Base-by-base conservation (phyloP, 2,888 invertebrate species). In the Diloba caeruleocephala region DNA sequence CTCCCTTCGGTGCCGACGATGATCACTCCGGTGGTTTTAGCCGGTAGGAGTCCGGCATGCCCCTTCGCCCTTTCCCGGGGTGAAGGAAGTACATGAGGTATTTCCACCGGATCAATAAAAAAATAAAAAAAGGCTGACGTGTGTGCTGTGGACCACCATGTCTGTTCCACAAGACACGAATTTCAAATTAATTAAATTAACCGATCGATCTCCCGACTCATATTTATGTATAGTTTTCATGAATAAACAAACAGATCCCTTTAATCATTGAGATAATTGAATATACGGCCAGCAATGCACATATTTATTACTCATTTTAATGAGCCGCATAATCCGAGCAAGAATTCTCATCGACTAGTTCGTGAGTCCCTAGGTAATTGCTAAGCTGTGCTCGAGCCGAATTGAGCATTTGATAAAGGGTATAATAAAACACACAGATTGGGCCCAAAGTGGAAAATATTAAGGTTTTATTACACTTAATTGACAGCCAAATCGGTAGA, bases 391-490 rank as follows among this genome's bases (percentile, higher is more conserved):
- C 43, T 55, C 38, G 12, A 62, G 14, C 43, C n/a, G n/a, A n/a
- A n/a, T n/a, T 13, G 17, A 62, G 61, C 52, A 62, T 54, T 33
- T 37, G 57, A 71, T 71, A 74, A 66, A 72, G 60, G 61, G 58
- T 56, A 53, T 56, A 62, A 76, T 76, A 71, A 75, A 59, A 55
- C 50, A 51, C 41, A 55, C 58, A 65, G 76, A 71, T 67, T 69
- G 65, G 61, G 55, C 13, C 12, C 17, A 62, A 51, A 56, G 57
- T 29, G 12, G 53, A 58, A 73, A 76, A 76, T 70, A 58, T 71
- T 25, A 66, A 71, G 57, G 56, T 74, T 80, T 81, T 81, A 82
- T 78, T 70, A 52, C 69, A 25, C 53, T 53, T 78, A 81, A 81
- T 77, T 76, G 67, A 61, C 56, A 70, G 59, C 51, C 52, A 6